Evolutionary conservation across 1,140 invertebrate species (phyloP).

Genomic region (Venturia canescens): DNA sequence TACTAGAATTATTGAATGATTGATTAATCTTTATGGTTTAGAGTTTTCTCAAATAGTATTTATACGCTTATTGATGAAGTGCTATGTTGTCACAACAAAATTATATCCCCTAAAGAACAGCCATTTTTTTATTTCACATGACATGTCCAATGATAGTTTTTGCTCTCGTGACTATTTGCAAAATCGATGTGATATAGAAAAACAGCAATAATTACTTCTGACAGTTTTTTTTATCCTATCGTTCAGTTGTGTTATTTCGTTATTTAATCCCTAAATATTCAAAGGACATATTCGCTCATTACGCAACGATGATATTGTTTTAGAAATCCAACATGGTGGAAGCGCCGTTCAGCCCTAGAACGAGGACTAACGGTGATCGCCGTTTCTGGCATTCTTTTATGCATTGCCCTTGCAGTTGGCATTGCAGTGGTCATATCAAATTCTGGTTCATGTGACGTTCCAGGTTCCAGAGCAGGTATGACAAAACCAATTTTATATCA

Average conservation of each 20-base stretch:
- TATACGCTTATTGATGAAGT: too few relatives aligned
- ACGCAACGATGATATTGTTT: slow-evolving; percentile 58
- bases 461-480: slow-evolving; percentile 47
- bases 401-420: slow-evolving; percentile 82
- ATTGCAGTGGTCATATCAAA: slow-evolving; percentile 79
- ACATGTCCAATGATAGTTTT: too few relatives aligned
- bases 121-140: background rate
- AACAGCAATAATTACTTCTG: too few relatives aligned
- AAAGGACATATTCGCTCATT: background rate
- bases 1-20: background rate
- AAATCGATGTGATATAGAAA: too few relatives aligned
- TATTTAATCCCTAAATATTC: background rate
- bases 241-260: background rate
- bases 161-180: too few relatives aligned
- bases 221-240: too few relatives aligned
- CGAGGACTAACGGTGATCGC: slow-evolving; percentile 83
- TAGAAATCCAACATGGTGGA: slow-evolving; percentile 94
- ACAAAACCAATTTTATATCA: background rate
- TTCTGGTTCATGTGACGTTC: slow-evolving; percentile 58
- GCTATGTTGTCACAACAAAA: background rate
- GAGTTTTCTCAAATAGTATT: too few relatives aligned
- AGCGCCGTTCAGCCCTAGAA: slow-evolving; percentile 87
- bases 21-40: background rate
- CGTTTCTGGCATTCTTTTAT: slow-evolving; percentile 80
- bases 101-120: background rate